Base-by-base conservation (phyloP, 2,797 vertebrate genomes). In the Platalea minor region DNA sequence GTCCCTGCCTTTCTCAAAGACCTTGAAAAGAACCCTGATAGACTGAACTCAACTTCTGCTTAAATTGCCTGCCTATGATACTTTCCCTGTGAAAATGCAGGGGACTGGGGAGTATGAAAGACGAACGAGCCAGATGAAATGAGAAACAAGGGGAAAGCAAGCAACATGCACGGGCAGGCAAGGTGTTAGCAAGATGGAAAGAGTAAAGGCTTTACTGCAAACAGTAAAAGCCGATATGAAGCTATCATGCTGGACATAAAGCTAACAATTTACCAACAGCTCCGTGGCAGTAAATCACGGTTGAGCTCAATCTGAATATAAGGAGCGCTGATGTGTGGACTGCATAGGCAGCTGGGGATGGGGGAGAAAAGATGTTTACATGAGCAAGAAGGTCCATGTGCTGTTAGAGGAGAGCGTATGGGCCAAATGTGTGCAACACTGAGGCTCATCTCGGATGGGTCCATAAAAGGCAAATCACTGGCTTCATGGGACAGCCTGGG, bases 41-140 rank as follows among this genome's bases (percentile, higher is more conserved):
- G 91, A 95, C 88, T 95, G 92, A 96, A 96, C 96, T 97, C 89
- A 39, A 88, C 83, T 94, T n/a, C 74, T 60, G 84, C 79, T 94
- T 82, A 65, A 97, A 88, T 92, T 88, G 2, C 74, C 95, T 35
- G 63, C 94, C 91, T 67, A 4, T 35, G 93, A 85, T 18, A 4
- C 63, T 77, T 81, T 84, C 74, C 82, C 87, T 94, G 93, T 94
- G 93, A 93, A 95, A 72, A 94, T 53, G 87, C 86, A 88, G 95
- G 88, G 89, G 84, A 43, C 18, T 19, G 89, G 67, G 96, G 96
- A 37, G 73, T 48, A 21, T 89, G 74, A 91, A 90, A 94, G 93
- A 4, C 1, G 1, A 3, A 0, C 0, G 61, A 77, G 76, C 16
- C 35, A 35, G 89, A 91, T 94, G 93, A 93, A 90, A 96, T 85